phyloP scores from a whole-genome alignment of 2,797 vertebrate species.

The Tadarida brasiliensis region DNA sequence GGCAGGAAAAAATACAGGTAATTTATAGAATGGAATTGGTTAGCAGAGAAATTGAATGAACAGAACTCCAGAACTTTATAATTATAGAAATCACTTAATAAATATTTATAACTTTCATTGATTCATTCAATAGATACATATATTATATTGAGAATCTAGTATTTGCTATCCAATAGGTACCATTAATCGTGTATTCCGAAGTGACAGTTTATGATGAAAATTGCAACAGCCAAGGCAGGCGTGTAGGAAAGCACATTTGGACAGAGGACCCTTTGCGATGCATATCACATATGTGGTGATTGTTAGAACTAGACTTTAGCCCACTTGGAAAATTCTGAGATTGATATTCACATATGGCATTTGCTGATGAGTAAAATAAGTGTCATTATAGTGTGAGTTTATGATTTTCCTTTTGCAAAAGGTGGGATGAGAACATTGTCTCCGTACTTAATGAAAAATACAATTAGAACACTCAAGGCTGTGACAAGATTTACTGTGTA shows the following conservation, averaged over 20 bases:
- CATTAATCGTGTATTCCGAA: background rate
- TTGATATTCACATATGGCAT: background rate
- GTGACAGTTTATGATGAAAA: background rate
- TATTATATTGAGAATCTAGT: background rate
- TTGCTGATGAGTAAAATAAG: background rate
- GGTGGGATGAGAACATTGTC: background rate
- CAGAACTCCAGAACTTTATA: background rate
- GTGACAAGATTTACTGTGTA: conserved; percentile 27
- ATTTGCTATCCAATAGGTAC: background rate
- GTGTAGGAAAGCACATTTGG: background rate
- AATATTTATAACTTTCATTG: conserved; percentile 42
- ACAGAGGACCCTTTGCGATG: background rate
- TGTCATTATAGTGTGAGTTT: background rate
- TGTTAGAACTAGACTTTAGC: background rate
- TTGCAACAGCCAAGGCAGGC: background rate
- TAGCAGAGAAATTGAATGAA: background rate
- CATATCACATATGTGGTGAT: background rate
- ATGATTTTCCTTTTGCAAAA: conserved; percentile 61
- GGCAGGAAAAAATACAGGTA: background rate
- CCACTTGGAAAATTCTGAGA: background rate
- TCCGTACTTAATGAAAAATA: conserved; percentile 53
- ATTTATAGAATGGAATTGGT: background rate
- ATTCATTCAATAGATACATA: conserved; percentile 3
- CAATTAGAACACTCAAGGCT: conserved; percentile 22
- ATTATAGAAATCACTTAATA: background rate